Evolutionary conservation across 2,113 vertebrate genomes (phyloP).

Genomic region (Oncorhynchus clarkii): DNA sequence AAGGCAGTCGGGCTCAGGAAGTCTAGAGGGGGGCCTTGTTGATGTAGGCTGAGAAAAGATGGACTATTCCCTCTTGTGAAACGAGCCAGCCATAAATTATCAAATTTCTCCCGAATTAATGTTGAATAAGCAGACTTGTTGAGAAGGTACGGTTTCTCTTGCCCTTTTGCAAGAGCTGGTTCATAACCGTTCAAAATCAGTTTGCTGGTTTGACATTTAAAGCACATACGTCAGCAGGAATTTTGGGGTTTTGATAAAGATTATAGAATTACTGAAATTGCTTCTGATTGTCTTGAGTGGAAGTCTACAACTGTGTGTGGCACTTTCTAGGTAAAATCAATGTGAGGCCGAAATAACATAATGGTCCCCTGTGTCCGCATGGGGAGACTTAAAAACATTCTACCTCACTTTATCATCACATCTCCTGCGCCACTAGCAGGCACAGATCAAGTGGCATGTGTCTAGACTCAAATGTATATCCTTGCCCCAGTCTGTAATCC

Average conservation of each 20-base stretch:
- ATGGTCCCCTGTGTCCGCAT: not conserved
- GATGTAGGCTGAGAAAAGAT: conserved; percentile 10
- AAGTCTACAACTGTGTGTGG: not conserved
- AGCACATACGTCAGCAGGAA: not conserved
- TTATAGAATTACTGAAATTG: not conserved
- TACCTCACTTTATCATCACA: no score
- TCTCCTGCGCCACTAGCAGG: no score
- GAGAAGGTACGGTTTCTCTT: not conserved
- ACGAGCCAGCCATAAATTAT: not conserved
- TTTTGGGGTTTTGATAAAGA: not conserved
- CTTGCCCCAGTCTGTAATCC: no score
- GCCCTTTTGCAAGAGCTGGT: not conserved
- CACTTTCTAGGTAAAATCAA: not conserved
- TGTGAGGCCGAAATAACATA: not conserved
- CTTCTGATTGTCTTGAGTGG: not conserved
- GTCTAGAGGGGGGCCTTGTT: not conserved
- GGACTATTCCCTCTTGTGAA: conserved; percentile 1
- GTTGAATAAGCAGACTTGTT: not conserved
- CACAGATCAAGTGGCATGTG: no score
- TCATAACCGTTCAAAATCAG: not conserved
- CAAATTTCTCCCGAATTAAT: not conserved
- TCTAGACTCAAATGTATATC: no score
- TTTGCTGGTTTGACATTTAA: not conserved
- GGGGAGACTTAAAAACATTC: no score
- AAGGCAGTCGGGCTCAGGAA: conserved; percentile 6